A percentile compares a stretch with the other conserved stretches of the same genome.
phyloP scores from a whole-genome alignment of 2,797 vertebrate genomes.

The Silurus lanzhouensis region DNA sequence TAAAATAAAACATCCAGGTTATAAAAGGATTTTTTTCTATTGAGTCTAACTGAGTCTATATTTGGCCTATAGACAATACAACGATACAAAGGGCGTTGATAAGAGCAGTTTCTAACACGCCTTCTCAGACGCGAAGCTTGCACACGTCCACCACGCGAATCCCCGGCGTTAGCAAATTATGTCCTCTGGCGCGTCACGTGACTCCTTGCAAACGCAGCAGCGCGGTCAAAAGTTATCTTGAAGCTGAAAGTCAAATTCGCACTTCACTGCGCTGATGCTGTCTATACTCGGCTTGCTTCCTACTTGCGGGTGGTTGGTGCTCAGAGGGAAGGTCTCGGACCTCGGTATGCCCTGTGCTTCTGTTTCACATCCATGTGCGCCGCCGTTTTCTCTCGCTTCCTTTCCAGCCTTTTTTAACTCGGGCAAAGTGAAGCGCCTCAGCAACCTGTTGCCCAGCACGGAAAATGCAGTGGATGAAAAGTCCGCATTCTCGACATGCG shows the following conservation, averaged over 20 bases:
- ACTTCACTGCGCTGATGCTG: constrained; percentile 77
- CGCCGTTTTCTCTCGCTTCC: constrained; percentile 31
- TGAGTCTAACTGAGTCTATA: neutral
- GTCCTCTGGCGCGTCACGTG: neutral
- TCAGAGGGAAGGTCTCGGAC: constrained; percentile 71
- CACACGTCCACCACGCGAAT: neutral
- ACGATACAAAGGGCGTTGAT: neutral
- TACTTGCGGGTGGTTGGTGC: constrained; percentile 64
- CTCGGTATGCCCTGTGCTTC: constrained; percentile 56
- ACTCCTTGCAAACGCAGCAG: neutral
- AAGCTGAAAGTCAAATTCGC: constrained; percentile 74
- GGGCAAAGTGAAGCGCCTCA: constrained; percentile 73
- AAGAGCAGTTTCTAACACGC: neutral
- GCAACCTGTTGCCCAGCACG: constrained; percentile 65
- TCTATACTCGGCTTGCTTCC: constrained; percentile 73
- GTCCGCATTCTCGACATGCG: constrained; percentile 32
- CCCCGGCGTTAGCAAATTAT: neutral
- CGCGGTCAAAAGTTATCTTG: constrained; percentile 41
- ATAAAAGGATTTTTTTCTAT: neutral
- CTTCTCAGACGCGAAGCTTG: neutral
- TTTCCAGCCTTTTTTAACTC: constrained; percentile 64
- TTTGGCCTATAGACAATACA: neutral
- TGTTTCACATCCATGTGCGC: neutral
- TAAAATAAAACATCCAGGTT: neutral
- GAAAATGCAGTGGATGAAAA: constrained; percentile 57